Evolutionary conservation across 2,888 invertebrate genomes (phyloP), one percentile per base, ranked within the genome.

Genomic region (Brenthis hecate): DNA sequence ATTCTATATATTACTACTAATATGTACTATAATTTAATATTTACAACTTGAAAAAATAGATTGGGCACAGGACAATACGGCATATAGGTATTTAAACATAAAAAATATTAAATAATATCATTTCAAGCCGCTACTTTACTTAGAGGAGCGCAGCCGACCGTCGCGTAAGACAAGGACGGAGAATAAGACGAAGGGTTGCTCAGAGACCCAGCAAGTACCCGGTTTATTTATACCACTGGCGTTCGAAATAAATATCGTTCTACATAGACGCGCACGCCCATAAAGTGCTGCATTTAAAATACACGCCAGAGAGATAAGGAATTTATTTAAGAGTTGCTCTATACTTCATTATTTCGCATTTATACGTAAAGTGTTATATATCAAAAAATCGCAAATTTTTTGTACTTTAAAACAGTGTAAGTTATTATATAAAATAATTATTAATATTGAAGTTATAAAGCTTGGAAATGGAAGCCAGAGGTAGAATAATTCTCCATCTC

Each of bases 181-280:
- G 91, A 91, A 92, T 91, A 93, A 93, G 93, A 93, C 93, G 93
- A 93, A 93, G 93, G 93, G 93, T 93, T 93, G 93, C 91, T 92
- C 86, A 77, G 92, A 92, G 93, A 92, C 92, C 83, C 79, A 81
- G 72, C 83, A 79, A 79, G 92, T 84, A 90, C 76, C 76, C 83
- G 80, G 84, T 90, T 91, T 85, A 84, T 78, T 75, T 74, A 73
- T 75, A 66, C 80, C 75, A 73, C 76, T 74, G 77, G 50, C 73
- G 76, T 77, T 76, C 75, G 56, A 69, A 74, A 78, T 79, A 84
- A 89, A 90, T 84, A 80, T 85, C 72, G 78, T 88, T 76, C 88
- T 83, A 86, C 84, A 89, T 93, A 80, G 81, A 76, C 90, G 85
- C 76, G 87, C 87, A 80, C 84, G 89, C 75, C 82, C 83, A 93